phyloP scores from a whole-genome alignment of 64 coral and sea anemone species.

The Stylophora pistillata region DNA sequence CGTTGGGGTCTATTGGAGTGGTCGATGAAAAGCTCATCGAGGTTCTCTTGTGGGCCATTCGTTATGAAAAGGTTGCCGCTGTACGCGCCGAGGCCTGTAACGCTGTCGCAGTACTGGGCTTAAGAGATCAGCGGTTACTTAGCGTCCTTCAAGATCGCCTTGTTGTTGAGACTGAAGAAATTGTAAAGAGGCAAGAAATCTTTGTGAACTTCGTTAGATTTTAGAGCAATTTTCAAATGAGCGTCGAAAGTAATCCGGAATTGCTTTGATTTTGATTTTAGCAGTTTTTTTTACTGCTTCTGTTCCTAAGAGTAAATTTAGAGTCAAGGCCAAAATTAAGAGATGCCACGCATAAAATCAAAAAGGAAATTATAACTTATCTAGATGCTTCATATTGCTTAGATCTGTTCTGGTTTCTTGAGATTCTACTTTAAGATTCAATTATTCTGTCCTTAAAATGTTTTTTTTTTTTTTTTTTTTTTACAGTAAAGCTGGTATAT shows the following conservation, averaged over 20 bases:
- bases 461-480: too few relatives aligned
- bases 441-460: too few relatives aligned
- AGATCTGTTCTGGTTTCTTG: too few relatives aligned
- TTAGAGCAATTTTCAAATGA: not conserved
- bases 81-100: constrained; percentile 97
- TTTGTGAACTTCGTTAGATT: not conserved
- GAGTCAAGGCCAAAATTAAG: too few relatives aligned
- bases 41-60: constrained; percentile 87
- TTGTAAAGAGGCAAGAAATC: constrained; percentile 89
- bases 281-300: too few relatives aligned
- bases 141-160: constrained; percentile 91
- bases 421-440: too few relatives aligned
- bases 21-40: constrained; percentile 78
- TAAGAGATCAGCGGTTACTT: constrained; percentile 75
- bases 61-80: constrained; percentile 93
- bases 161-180: constrained; percentile 92
- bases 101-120: constrained; percentile 79
- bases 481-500: too few relatives aligned
- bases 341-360: too few relatives aligned
- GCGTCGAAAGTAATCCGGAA: too few relatives aligned
- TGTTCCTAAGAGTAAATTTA: too few relatives aligned
- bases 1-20: constrained; percentile 76
- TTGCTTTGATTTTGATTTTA: not conserved
- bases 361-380: too few relatives aligned
- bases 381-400: too few relatives aligned